phyloP scores from a whole-genome alignment of 2,113 vertebrate genomes.

The Pluvianellus socialis region DNA sequence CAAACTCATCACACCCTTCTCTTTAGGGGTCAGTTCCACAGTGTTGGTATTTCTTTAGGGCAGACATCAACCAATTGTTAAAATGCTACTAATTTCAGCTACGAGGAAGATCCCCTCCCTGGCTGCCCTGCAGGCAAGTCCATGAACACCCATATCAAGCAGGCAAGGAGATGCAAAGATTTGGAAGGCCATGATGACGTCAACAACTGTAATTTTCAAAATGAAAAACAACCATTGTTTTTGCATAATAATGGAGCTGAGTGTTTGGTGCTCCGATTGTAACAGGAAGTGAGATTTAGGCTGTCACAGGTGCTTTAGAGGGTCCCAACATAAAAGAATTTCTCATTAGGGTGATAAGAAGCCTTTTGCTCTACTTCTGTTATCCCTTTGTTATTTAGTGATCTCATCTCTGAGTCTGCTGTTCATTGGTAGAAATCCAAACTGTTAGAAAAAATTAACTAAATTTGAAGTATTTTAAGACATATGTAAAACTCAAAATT shows the following conservation, averaged over 20 bases:
- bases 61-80: background rate
- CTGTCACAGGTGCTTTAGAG: background rate
- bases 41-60: background rate
- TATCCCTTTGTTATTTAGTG: background rate
- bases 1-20: background rate
- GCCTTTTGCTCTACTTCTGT: background rate
- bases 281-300: background rate
- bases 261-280: fast-evolving
- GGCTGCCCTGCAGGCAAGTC: background rate
- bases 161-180: fast-evolving
- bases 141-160: background rate
- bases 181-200: background rate
- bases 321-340: background rate
- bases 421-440: background rate
- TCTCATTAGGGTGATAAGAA: background rate
- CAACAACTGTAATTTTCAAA: background rate
- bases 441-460: background rate
- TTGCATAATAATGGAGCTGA: background rate
- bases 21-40: background rate
- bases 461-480: background rate
- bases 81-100: background rate
- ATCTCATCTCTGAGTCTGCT: background rate
- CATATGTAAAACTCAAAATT: background rate
- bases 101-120: no score
- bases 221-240: fast-evolving